Percentiles rank a stretch among this genome's conserved stretches.
Conservation (phyloP, 2,113 vertebrate species). For the Stegostoma tigrinum region DNA sequence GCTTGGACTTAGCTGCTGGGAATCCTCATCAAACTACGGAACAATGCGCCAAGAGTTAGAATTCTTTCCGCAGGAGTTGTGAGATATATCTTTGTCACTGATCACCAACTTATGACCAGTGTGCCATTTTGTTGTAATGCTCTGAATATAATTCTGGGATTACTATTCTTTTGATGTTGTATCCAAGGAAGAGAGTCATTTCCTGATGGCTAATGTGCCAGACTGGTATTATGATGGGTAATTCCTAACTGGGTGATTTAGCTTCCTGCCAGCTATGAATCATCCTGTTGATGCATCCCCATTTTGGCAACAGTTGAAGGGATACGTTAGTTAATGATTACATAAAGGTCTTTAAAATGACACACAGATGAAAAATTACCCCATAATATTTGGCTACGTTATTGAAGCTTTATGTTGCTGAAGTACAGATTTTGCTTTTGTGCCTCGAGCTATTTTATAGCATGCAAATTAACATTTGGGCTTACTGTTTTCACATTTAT, state of each 20-base stretch:
- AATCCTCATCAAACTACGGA: too few species aligned
- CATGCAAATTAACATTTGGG: background rate
- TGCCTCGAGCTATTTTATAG: background rate
- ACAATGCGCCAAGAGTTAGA: background rate
- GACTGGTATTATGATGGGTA: background rate
- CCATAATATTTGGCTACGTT: background rate
- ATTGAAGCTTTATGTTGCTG: conserved; percentile 4
- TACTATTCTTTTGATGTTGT: background rate
- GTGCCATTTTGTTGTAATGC: background rate
- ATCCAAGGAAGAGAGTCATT: background rate
- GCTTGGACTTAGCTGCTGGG: too few species aligned
- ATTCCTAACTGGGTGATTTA: background rate
- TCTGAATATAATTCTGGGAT: background rate
- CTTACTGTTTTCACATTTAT: background rate
- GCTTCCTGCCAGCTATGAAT: background rate
- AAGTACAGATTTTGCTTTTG: background rate
- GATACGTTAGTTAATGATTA: background rate
- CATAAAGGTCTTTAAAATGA: background rate
- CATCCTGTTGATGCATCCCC: background rate
- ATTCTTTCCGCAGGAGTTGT: background rate
- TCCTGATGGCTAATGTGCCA: background rate
- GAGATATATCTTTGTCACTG: background rate
- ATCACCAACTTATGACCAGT: background rate
- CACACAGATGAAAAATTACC: background rate
- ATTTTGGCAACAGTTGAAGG: conserved; percentile 26